Conservation (phyloP, 2,113 vertebrate genomes). For the Sceloporus tristichus region DNA sequence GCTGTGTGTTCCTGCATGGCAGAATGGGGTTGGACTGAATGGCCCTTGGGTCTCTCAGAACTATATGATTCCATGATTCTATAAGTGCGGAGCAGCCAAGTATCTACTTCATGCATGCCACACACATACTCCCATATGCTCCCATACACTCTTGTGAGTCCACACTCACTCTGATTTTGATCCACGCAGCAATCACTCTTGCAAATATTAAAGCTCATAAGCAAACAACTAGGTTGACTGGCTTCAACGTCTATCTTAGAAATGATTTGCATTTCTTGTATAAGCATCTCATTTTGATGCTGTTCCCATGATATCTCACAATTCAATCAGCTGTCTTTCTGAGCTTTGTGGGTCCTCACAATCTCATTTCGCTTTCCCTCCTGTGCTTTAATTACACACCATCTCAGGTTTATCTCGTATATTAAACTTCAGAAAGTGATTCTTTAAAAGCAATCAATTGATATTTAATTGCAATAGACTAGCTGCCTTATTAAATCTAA, state of each 20-base stretch:
- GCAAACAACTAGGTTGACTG: conserved; percentile 32
- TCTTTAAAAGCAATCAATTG: conserved; percentile 70
- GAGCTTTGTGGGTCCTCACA: conserved; percentile 38
- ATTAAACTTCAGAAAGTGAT: conserved; percentile 70
- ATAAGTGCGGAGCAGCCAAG: no score
- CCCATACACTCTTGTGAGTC: neutral
- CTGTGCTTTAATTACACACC: conserved; percentile 66
- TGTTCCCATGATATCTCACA: conserved; percentile 36
- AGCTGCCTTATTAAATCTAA: conserved; percentile 73
- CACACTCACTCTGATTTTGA: neutral
- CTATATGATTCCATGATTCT: neutral
- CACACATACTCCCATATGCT: neutral
- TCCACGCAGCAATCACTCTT: neutral
- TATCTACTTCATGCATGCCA: no score
- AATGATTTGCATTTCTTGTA: neutral
- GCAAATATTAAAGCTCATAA: conserved; percentile 44
- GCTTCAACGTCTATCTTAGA: conserved; percentile 18
- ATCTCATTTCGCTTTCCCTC: conserved; percentile 55
- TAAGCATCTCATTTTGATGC: conserved; percentile 40
- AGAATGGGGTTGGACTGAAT: neutral
- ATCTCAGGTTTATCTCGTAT: conserved; percentile 63
- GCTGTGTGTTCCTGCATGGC: no score
- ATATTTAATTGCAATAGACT: conserved; percentile 74
- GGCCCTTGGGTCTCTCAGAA: neutral
- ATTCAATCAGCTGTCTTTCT: conserved; percentile 45